These are phyloP conservation scores for Himantopus leucocephalus DNA, from an alignment of 2,113 vertebrate genomes.

Conservation along the genomic window DNA sequence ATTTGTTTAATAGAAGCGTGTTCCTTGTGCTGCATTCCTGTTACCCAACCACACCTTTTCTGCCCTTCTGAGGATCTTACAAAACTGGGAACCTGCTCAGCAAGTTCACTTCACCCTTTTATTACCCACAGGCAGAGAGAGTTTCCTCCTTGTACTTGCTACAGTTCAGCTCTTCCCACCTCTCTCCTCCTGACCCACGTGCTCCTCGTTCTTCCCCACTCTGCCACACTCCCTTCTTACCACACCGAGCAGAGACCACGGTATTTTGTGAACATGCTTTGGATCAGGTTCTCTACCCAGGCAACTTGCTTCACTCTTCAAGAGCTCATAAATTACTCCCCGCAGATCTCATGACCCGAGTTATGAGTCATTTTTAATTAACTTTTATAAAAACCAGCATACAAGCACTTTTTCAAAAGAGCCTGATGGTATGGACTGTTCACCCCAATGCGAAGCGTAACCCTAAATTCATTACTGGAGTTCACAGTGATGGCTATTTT, in stretches of 20 bases:
- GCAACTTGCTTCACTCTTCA: not conserved
- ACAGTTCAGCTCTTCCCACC: not conserved
- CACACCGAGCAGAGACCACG: not conserved
- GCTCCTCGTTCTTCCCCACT: not conserved
- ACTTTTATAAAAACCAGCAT: not conserved
- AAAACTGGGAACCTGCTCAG: constrained; percentile 50
- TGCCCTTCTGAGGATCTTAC: not conserved
- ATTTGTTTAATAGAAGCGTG: not conserved
- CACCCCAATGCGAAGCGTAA: not conserved
- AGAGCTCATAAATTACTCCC: not conserved
- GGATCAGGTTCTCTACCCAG: not conserved
- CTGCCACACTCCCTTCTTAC: not conserved
- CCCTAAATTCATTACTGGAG: not conserved
- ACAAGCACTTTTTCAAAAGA: not conserved
- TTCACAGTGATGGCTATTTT: not conserved
- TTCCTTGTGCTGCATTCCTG: constrained; percentile 24
- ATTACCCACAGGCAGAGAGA: not conserved
- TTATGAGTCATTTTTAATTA: not conserved
- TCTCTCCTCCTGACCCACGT: not conserved
- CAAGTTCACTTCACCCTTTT: constrained; percentile 25
- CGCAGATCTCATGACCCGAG: not conserved
- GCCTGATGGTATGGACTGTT: rapidly evolving
- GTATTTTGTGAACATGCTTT: not conserved
- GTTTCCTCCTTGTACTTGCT: not conserved
- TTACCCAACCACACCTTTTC: not conserved